A percentile compares a stretch with the other conserved stretches of the same genome.
Evolutionary conservation across 2,797 vertebrate species (phyloP).

Genomic region (Pampus argenteus): DNA sequence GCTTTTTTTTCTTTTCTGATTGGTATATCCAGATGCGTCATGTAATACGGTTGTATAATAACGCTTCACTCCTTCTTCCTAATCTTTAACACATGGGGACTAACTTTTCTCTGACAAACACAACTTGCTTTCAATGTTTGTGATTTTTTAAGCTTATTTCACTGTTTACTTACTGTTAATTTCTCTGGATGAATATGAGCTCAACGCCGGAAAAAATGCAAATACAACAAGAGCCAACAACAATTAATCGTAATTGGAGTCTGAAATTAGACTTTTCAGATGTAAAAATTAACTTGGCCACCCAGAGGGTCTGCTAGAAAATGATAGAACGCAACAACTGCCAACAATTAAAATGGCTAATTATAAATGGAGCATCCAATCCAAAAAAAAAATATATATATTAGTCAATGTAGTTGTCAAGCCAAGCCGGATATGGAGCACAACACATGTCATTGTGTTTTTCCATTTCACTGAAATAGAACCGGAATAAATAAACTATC

Average conservation of each 20-base stretch:
- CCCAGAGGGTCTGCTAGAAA: constrained; percentile 37
- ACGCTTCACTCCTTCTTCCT: too few species aligned
- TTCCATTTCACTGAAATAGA: constrained; percentile 49
- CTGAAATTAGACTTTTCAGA: constrained; percentile 60
- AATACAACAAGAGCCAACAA: constrained; percentile 47
- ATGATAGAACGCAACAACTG: constrained; percentile 38
- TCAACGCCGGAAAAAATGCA: constrained; percentile 41
- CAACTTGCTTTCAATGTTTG: constrained; percentile 11
- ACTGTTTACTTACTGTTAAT: constrained; percentile 34
- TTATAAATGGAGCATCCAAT: constrained; percentile 45
- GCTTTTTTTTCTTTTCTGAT: background rate
- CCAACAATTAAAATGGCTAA: constrained; percentile 48
- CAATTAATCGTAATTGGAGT: constrained; percentile 52
- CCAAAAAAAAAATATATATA: constrained; percentile 26
- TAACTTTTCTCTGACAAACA: background rate
- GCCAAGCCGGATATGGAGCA: constrained; percentile 34
- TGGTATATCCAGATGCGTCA: background rate
- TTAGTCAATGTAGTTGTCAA: constrained; percentile 14
- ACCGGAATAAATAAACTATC: constrained; percentile 36
- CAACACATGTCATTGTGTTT: constrained; percentile 36
- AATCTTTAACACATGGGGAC: too few species aligned
- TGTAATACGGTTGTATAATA: background rate
- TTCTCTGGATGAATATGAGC: constrained; percentile 43
- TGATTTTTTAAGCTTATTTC: constrained; percentile 41
- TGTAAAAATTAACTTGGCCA: constrained; percentile 63